phyloP scores from a whole-genome alignment of 2,888 invertebrate species.

The Sussaba pulchella region DNA sequence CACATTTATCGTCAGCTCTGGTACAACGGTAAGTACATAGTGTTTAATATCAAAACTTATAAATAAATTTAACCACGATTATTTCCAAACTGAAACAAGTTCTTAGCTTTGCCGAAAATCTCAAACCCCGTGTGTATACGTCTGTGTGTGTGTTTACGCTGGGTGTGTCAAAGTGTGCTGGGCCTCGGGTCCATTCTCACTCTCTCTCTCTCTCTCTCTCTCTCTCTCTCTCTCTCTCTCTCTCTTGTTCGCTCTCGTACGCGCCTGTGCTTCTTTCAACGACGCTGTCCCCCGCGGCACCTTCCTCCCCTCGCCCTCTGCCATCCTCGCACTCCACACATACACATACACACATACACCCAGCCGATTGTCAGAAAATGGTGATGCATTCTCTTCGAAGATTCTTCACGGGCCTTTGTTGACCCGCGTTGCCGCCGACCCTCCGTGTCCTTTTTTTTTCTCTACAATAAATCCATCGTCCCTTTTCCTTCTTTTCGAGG shows the following conservation, averaged over 20 bases:
- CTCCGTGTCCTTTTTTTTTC: neutral
- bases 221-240: constrained; percentile 48
- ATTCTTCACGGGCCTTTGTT: constrained; percentile 33
- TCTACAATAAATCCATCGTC: no score
- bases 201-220: constrained; percentile 46
- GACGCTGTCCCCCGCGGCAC: constrained; percentile 62
- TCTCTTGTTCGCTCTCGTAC: constrained; percentile 21
- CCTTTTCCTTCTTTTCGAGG: no score
- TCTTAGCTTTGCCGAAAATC: neutral
- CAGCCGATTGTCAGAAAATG: constrained; percentile 78
- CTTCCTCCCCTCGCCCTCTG: constrained; percentile 58
- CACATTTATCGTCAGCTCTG: constrained; percentile 56
- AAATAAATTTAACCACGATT: neutral
- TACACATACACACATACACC: constrained; percentile 29
- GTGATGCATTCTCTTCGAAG: constrained; percentile 75
- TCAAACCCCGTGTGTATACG: no score
- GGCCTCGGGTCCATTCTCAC: constrained; percentile 41
- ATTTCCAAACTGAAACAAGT: neutral
- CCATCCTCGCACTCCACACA: constrained; percentile 37
- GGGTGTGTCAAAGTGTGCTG: constrained; percentile 79
- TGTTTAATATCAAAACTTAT: no score
- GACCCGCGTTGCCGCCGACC: neutral
- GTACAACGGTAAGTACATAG: constrained; percentile 64
- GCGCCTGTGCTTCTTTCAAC: constrained; percentile 52
- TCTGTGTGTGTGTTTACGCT: constrained; percentile 75